These are phyloP conservation scores for Clitarchus hookeri DNA, from an alignment of 2,888 invertebrate species.

Conservation along the genomic window DNA sequence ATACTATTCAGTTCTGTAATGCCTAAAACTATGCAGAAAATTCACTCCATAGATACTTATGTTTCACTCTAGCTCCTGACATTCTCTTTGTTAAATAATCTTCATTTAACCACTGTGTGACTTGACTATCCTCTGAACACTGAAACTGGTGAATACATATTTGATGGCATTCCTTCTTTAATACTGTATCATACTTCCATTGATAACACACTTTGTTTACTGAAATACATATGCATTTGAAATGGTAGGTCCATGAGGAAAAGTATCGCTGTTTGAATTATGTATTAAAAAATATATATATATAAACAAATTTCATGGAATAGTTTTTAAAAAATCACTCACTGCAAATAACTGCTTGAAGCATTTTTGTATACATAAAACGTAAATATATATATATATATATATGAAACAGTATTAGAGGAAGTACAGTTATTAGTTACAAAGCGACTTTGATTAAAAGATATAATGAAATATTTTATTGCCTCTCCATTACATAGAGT, in stretches of 20 bases:
- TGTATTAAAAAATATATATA: neutral
- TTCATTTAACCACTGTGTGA: neutral
- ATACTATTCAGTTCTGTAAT: too few species aligned
- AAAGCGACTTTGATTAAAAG: neutral
- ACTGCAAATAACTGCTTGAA: neutral
- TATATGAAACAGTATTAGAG: conserved; percentile 14
- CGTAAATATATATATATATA: neutral
- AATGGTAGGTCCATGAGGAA: conserved; percentile 14
- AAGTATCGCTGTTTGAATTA: neutral
- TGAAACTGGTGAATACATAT: neutral
- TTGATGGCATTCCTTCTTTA: conserved; percentile 9
- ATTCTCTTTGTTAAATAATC: neutral
- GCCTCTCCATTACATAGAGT: conserved; percentile 4
- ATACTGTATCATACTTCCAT: conserved; percentile 9
- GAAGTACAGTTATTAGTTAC: conserved; percentile 14
- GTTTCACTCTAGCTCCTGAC: neutral
- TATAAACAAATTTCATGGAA: neutral
- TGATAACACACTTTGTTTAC: neutral
- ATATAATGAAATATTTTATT: conserved; percentile 9
- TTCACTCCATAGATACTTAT: too few species aligned
- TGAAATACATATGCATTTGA: conserved; percentile 10
- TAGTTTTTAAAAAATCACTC: neutral
- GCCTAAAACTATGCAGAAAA: too few species aligned
- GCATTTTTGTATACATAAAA: neutral
- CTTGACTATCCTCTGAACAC: neutral